A percentile compares a stretch with the other conserved stretches of the same genome.
phyloP scores from a whole-genome alignment of 2,113 vertebrate species.

The Calyptommatus sinebrachiatus region DNA sequence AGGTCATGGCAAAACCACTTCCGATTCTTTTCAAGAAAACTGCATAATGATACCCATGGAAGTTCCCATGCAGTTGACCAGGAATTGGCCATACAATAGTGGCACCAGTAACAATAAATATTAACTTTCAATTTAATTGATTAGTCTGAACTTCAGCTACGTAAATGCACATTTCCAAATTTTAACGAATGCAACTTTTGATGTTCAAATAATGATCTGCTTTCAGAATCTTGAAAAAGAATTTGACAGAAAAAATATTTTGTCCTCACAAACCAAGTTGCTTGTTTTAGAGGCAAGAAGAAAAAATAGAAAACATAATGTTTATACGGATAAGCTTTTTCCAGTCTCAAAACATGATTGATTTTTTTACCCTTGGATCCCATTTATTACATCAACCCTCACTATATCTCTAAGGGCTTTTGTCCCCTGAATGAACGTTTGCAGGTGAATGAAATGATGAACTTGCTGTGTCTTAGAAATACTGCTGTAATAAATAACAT shows the following conservation, averaged over 20 bases:
- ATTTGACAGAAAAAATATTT: constrained; percentile 43
- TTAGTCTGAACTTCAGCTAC: background rate
- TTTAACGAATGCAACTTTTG: background rate
- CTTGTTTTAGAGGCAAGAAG: constrained; percentile 37
- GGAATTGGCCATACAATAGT: too few relatives aligned
- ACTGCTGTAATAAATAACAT: constrained; percentile 60
- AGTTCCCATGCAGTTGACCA: too few relatives aligned
- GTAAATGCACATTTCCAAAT: background rate
- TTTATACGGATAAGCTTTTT: constrained; percentile 57
- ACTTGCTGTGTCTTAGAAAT: constrained; percentile 52
- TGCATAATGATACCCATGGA: too few relatives aligned
- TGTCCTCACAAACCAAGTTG: constrained; percentile 45
- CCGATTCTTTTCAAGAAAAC: too few relatives aligned
- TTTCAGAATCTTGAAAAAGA: constrained; percentile 13
- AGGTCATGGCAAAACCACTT: too few relatives aligned
- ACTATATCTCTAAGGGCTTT: constrained; percentile 55
- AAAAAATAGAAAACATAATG: constrained; percentile 49
- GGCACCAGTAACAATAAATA: background rate
- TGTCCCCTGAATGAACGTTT: constrained; percentile 64
- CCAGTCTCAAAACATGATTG: constrained; percentile 59
- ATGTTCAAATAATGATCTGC: constrained; percentile 15
- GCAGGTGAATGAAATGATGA: constrained; percentile 56
- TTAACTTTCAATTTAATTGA: background rate
- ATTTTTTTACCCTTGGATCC: constrained; percentile 51
- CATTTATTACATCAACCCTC: constrained; percentile 56